phyloP scores from a whole-genome alignment of 2,888 invertebrate genomes.

The Drosophila niveifrons region DNA sequence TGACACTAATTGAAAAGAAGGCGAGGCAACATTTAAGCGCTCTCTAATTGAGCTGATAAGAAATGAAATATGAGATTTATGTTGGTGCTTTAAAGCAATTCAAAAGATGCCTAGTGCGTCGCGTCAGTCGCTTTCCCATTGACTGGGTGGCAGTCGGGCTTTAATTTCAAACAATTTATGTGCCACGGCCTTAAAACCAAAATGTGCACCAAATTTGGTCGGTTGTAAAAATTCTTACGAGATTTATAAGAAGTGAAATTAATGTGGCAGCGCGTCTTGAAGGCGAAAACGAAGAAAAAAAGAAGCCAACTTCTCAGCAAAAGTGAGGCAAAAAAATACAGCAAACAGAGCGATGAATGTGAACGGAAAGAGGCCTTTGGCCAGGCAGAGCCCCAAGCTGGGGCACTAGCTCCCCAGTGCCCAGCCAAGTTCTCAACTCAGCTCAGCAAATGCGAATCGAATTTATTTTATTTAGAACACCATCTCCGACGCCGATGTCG shows the following conservation, averaged over 20 bases:
- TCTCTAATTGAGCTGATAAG: conserved; percentile 53
- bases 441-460: conserved; percentile 74
- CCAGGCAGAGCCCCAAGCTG: conserved; percentile 11
- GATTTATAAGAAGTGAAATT: conserved; percentile 83
- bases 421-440: conserved; percentile 30
- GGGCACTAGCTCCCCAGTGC: conserved; percentile 24
- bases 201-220: conserved; percentile 35
- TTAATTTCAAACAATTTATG: conserved; percentile 65
- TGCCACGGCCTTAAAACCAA: conserved; percentile 41
- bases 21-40: conserved; percentile 28
- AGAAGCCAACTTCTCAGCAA: conserved; percentile 31
- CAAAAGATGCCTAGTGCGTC: background rate
- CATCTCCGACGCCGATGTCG: conserved; percentile 38
- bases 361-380: conserved; percentile 30
- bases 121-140: background rate
- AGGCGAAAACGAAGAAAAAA: conserved; percentile 29
- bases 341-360: conserved; percentile 47
- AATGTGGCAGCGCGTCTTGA: conserved; percentile 73
- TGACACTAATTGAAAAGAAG: conserved; percentile 75
- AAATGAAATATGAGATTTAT: conserved; percentile 60
- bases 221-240: conserved; percentile 58
- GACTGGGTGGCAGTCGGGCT: conserved; percentile 14
- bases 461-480: conserved; percentile 75
- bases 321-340: conserved; percentile 38
- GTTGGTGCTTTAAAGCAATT: conserved; percentile 46